Base-by-base conservation (phyloP, 2,113 vertebrate genomes). In the Pleuronectes platessa region DNA sequence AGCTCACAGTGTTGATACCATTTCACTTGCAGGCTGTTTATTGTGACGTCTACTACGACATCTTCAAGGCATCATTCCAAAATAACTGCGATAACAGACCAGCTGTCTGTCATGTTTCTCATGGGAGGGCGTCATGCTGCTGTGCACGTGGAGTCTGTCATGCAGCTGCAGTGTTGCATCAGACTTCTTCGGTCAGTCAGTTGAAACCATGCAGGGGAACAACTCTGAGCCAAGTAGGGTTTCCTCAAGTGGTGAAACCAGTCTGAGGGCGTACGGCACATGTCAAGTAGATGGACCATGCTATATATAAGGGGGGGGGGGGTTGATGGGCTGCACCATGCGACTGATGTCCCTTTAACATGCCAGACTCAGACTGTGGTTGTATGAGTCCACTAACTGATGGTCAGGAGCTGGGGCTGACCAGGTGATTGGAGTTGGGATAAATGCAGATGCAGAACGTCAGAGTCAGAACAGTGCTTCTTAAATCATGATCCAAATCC, bases 151-250 rank as follows among this genome's bases (percentile, higher is more conserved):
- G 68, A 37, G 56, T 14, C 69, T 3, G 74, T 69, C 86, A 87
- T 87, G 86, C 89, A 87, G 67, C 73, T 40, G 18, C 5, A 24
- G 53, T 6, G 27, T 8, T 9, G 8, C 17, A 14, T 60, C 62
- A 6, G 79, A 70, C 58, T 45, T 67, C 35, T 26, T 65, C n/a
- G 74, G 42, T 61, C 53, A 20, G 53, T 74, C 77, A 67, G 60
- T 63, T 63, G 49, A 72, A 74, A 76, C 23, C 86, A 87, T 87
- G 87, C 87, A 81, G 59, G 68, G 51, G 65, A 45, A 58, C 61
- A 54, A 69, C 13, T 35, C 49, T 21, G 56, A 40, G 58, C 23
- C 23, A 15, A 63, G 42, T n/a, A 59, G 42, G 54, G 13, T 15
- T 5, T 59, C n/a, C 42, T 80, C 47, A 37, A 62, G 14, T 21